Conservation (phyloP, 2,113 vertebrate species). For the Ahaetulla prasina region DNA sequence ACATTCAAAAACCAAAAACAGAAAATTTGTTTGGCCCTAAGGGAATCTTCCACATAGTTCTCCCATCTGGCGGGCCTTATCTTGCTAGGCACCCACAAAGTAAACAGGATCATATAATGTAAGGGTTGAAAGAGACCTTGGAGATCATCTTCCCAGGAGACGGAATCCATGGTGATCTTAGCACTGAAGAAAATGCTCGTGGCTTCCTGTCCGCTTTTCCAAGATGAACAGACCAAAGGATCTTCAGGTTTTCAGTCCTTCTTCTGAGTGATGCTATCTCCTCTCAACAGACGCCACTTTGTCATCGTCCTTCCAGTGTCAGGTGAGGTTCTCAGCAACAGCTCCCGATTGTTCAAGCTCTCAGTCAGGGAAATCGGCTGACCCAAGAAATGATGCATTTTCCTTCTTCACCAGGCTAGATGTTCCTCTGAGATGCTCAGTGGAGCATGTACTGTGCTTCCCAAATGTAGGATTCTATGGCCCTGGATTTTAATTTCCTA, state of each 20-base stretch:
- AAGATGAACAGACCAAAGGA: not conserved
- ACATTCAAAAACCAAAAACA: not conserved
- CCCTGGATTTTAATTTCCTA: not conserved
- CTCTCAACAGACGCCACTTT: not conserved
- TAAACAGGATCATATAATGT: not conserved
- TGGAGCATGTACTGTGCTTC: no score
- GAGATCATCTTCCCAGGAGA: not conserved
- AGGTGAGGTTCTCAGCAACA: not conserved
- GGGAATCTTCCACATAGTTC: not conserved
- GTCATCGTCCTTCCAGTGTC: not conserved
- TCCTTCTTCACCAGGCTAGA: no score
- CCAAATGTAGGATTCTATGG: no score
- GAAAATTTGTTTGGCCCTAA: not conserved
- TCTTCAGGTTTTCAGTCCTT: no score
- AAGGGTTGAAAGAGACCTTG: not conserved
- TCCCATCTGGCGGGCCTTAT: not conserved
- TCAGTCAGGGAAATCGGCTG: no score
- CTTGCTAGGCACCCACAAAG: not conserved
- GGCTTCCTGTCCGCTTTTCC: not conserved
- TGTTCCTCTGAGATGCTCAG: no score
- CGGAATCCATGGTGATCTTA: not conserved
- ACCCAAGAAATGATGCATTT: not conserved
- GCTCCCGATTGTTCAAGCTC: not conserved
- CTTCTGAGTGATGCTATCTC: not conserved
- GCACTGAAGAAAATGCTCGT: not conserved